Base-by-base conservation (phyloP, 1,140 invertebrate genomes). In the Rhizoglyphus robini region DNA sequence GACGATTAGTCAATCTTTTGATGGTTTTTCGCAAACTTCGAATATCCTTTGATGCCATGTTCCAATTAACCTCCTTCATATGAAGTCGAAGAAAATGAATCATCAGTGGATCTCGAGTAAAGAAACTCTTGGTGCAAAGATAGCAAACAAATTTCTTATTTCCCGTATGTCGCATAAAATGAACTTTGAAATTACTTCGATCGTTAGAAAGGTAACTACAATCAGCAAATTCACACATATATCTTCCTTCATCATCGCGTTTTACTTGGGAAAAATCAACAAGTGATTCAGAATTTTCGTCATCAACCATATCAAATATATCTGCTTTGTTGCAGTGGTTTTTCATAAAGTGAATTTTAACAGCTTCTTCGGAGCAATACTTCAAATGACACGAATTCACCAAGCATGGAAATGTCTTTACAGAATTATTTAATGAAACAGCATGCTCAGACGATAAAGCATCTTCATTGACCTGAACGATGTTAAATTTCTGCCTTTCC, bases 141-240 rank as follows among this genome's bases (percentile, higher is more conserved):
- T 27, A 20, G 27, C 58, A 60, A 4, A 27, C 13, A 27, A 20
- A 60, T 46, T 41, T 60, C 20, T 29, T 60, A 2, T 15, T 2
- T 23, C 27, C 27, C 1, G 1, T 30, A 46, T 60, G 58, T 29
- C 58, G 27, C 30, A 29, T 15, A 3, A 18, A 13, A 46, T 60
- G 58, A 2, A 60, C 58, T 60, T 60, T 60, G 27, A 60, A 60
- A 60, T 60, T 60, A 60, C 58, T 60, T 3, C 58, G 58, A 60
- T 60, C 58, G 8, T 11, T n/a, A 13, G 29, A 23, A 2, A 2
- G 1, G 27, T 60, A 60, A 46, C 13, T 60, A 46, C 58, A 60
- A 60, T 60, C 58, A 18, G 15, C 27, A 34, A 23, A 13, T 60
- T 15, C 15, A 32, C 58, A 60, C 31, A 29, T 20, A 46, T 60